Conservation (phyloP, 2,888 invertebrate species). For the Lithosia quadra region DNA sequence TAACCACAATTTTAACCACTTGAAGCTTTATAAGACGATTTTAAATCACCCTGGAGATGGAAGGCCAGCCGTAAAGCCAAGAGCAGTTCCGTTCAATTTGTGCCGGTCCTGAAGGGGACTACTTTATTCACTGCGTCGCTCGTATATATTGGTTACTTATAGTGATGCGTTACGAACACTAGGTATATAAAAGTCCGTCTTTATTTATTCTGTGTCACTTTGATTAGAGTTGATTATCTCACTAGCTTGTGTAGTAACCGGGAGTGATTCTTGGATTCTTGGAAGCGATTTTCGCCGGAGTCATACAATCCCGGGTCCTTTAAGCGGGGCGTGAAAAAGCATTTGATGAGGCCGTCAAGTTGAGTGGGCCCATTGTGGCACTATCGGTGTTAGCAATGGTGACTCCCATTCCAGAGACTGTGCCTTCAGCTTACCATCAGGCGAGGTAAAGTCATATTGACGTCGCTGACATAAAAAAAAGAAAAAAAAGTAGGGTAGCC, state of each 20-base stretch:
- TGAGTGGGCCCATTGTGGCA: no score
- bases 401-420: no score
- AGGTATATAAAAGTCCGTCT: background rate
- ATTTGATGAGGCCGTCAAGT: no score
- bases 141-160: slow-evolving; percentile 45
- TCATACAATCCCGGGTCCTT: no score
- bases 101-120: slow-evolving; percentile 15
- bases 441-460: no score
- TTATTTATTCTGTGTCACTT: slow-evolving; percentile 1
- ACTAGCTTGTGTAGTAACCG: background rate
- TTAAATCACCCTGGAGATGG: slow-evolving; percentile 3
- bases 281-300: background rate
- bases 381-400: no score
- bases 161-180: slow-evolving; percentile 29
- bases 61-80: slow-evolving; percentile 12
- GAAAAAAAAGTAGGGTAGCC: no score
- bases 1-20: background rate
- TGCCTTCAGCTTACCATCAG: no score
- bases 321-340: no score
- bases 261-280: background rate
- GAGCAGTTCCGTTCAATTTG: slow-evolving; percentile 45
- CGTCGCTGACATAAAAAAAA: no score
- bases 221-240: slow-evolving; percentile 5
- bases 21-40: slow-evolving; percentile 1
- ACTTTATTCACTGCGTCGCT: slow-evolving; percentile 33